A percentile compares a stretch with the other conserved stretches of the same genome.
Conservation (phyloP, 2,797 vertebrate species). For the Tachyglossus aculeatus region DNA sequence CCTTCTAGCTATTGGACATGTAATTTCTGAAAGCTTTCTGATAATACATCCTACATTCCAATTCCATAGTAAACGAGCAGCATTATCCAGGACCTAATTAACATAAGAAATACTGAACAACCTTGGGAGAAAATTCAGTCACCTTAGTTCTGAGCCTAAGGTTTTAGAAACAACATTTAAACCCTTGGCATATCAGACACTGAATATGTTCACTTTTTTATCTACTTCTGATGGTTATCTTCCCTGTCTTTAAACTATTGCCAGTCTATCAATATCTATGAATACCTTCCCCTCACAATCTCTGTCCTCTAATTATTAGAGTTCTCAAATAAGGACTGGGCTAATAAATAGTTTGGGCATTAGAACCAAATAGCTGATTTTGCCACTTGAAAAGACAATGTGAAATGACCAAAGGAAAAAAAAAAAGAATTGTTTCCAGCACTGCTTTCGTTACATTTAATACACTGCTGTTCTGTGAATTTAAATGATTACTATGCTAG, state of each 20-base stretch:
- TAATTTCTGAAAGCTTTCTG: too few species aligned
- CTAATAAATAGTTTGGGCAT: not conserved
- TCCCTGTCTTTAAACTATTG: not conserved
- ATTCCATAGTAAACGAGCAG: too few species aligned
- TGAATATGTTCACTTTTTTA: not conserved
- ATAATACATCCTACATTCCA: too few species aligned
- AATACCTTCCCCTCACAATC: not conserved
- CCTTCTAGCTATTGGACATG: too few species aligned
- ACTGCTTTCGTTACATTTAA: too few species aligned
- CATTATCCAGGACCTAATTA: too few species aligned
- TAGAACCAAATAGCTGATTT: not conserved
- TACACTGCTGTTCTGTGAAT: too few species aligned
- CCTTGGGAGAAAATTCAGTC: too few species aligned
- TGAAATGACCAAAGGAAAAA: not conserved
- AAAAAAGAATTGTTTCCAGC: too few species aligned
- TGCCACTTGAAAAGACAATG: not conserved
- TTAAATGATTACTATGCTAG: too few species aligned
- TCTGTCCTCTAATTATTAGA: not conserved
- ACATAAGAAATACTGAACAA: too few species aligned
- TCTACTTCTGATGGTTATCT: not conserved
- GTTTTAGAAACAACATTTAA: not conserved
- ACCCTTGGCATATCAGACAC: not conserved
- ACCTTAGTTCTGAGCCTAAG: not conserved
- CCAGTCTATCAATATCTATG: not conserved
- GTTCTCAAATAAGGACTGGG: slow-evolving; percentile 10